Conservation (phyloP, 2,797 vertebrate species). For the Sebastes alutus region DNA sequence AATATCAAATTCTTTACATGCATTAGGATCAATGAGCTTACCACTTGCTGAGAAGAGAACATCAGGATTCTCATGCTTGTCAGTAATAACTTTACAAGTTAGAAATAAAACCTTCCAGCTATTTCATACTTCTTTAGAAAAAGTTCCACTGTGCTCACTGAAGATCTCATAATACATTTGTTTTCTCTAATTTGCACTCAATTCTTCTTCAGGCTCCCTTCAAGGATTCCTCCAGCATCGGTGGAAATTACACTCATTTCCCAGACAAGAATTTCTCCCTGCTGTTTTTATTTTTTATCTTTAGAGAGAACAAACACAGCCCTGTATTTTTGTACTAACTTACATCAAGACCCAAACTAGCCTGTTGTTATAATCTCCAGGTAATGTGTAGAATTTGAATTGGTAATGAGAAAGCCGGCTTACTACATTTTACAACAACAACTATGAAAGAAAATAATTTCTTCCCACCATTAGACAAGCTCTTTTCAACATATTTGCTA, state of each 20-base stretch:
- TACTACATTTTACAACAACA: neutral
- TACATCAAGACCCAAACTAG: neutral
- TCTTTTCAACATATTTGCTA: neutral
- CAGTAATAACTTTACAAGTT: neutral
- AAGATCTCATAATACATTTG: constrained; percentile 6
- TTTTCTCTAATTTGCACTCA: constrained; percentile 24
- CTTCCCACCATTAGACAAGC: neutral
- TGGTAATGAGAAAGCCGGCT: neutral
- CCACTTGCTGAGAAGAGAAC: neutral
- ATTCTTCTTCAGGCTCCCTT: constrained; percentile 15
- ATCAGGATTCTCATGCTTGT: neutral
- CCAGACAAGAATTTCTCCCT: neutral
- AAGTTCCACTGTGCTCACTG: neutral
- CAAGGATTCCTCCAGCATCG: neutral
- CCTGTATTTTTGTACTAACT: neutral
- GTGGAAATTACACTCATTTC: constrained; percentile 6
- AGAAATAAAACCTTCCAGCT: neutral
- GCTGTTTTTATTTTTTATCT: neutral
- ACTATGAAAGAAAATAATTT: neutral
- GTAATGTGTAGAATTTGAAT: neutral
- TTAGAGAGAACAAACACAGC: neutral
- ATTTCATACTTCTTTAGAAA: neutral
- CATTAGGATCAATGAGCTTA: neutral
- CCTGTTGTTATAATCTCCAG: neutral
- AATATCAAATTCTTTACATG: neutral